Conservation (phyloP, 2,113 vertebrate species). For the Chloropsis cyanopogon region DNA sequence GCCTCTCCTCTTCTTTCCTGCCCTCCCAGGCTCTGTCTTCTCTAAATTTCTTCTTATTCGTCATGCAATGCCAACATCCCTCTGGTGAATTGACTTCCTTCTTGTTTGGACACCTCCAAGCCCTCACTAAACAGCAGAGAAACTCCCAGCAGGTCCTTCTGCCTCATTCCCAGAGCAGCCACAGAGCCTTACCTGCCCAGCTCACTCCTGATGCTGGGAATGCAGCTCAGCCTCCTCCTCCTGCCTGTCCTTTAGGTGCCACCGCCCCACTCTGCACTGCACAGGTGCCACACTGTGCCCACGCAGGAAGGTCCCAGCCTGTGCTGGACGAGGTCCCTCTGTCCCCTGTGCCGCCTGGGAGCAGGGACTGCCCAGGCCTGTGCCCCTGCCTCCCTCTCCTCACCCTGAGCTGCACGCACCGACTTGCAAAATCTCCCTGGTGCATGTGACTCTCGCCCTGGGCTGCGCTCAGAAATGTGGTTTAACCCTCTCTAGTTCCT, state of each 20-base stretch:
- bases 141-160: neutral
- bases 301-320: neutral
- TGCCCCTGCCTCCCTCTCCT: neutral
- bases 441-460: conserved; percentile 21
- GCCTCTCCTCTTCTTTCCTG: neutral
- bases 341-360: neutral
- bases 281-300: neutral
- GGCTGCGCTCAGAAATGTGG: neutral
- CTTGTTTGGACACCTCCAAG: neutral
- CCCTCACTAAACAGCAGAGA: neutral
- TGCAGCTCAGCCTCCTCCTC: neutral
- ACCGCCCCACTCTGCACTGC: neutral
- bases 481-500: conserved; percentile 34
- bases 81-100: neutral
- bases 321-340: neutral
- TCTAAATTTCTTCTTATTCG: neutral
- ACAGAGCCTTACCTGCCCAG: conserved; percentile 2
- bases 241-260: neutral
- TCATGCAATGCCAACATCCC: neutral
- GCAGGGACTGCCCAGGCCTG: neutral
- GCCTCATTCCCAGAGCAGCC: neutral
- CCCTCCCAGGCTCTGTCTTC: neutral
- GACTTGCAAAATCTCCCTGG: conserved; percentile 33
- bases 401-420: neutral
- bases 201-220: neutral